phyloP scores from a whole-genome alignment of 2,888 invertebrate species.

The Margaritifera margaritifera region DNA sequence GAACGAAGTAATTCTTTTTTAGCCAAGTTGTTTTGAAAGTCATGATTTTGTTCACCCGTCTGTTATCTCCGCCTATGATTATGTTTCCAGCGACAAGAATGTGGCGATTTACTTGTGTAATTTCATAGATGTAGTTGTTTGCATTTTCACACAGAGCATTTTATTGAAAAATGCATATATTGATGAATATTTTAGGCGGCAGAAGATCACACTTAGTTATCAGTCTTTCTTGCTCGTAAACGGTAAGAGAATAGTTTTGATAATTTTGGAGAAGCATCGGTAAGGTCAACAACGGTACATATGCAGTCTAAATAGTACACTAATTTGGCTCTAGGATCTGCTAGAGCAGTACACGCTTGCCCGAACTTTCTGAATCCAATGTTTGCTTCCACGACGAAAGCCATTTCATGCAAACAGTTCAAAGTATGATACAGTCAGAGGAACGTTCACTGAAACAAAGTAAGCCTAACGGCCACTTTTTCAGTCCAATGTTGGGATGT shows the following conservation, averaged over 20 bases:
- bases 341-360: too few species aligned
- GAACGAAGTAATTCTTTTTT: too few species aligned
- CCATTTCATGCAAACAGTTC: too few species aligned
- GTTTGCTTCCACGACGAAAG: too few species aligned
- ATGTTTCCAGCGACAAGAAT: conserved; percentile 27
- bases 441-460: too few species aligned
- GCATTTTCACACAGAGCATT: conserved; percentile 24
- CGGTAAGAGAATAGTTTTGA: conserved; percentile 20
- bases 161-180: conserved; percentile 33
- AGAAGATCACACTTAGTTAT: conserved; percentile 19
- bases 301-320: too few species aligned
- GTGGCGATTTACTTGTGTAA: conserved; percentile 23
- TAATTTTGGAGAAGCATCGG: conserved; percentile 22
- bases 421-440: too few species aligned
- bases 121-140: conserved; percentile 26
- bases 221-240: conserved; percentile 20
- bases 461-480: too few species aligned
- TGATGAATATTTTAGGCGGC: conserved; percentile 20
- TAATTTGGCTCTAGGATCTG: too few species aligned
- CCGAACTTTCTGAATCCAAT: too few species aligned
- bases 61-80: conserved; percentile 26
- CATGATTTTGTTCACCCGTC: conserved; percentile 32
- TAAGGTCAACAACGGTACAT: too few species aligned
- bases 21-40: conserved; percentile 28
- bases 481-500: too few species aligned